Evolutionary conservation across 2,888 invertebrate genomes (phyloP), one percentile per base, ranked within the genome.

Genomic region (Andrena dorsata): DNA sequence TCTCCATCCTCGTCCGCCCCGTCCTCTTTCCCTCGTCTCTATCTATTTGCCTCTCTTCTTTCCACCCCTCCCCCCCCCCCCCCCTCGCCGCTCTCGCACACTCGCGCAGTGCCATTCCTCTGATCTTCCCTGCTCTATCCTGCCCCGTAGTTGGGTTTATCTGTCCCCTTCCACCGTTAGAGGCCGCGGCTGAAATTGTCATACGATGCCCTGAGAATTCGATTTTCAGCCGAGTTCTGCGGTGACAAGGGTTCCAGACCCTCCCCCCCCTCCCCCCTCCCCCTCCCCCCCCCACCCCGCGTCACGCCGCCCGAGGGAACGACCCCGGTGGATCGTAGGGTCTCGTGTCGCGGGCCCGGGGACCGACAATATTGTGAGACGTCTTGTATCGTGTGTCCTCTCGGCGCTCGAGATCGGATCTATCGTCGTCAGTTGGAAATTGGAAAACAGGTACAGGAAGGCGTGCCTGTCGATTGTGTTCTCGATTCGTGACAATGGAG

Each of bases 171-270:
- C 13, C 74, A 61, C 58, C 61, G 74, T 71, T 69, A 49, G 53
- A 53, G 71, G 58, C 63, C 70, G 56, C 56, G 78, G 77, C 80
- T 65, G 56, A 93, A 93, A 93, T 93, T 92, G 93, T 93, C 92
- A 93, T 93, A 91, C 92, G 93, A 93, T 93, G 93, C 92, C 91
- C 90, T 92, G 92, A 91, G 93, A 93, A 92, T 92, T 92, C 92
- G 92, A 92, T 92, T 93, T 91, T 91, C 88, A 88, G 86, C 80
- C 85, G 90, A 90, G 85, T 86, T 87, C 83, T 87, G 88, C 77
- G 86, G 88, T 88, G 88, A 88, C 87, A 69, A 87, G 89, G 89
- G 89, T 88, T 80, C 74, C 68, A 63, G 80, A 71, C 78, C 41
- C 74, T 69, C 71, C 49, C 26, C 70, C 60, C 77, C 71, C 76